Conservation (phyloP, 2,113 vertebrate species). For the Corapipo altera region DNA sequence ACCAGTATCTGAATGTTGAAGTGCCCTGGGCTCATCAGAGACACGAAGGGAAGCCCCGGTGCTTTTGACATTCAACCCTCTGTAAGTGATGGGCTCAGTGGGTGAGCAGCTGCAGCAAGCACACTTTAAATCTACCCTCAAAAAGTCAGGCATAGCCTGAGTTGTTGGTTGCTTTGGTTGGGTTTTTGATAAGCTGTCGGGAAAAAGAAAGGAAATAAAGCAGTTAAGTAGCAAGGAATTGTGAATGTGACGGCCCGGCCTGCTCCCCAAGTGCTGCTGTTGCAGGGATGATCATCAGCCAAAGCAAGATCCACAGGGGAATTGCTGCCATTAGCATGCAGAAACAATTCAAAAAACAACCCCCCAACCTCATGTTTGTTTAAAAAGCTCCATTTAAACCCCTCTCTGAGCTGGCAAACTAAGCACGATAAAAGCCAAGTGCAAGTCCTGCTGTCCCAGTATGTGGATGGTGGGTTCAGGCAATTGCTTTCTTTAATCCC, state of each 20-base stretch:
- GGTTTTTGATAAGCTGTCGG: not conserved
- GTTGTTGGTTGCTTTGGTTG: not conserved
- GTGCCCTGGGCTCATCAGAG: not conserved
- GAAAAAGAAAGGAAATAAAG: not conserved
- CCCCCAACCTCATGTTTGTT: not conserved
- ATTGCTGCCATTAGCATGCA: not conserved
- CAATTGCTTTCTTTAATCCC: not conserved
- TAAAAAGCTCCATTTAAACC: constrained; percentile 5
- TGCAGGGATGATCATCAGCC: not conserved
- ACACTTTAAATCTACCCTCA: not conserved
- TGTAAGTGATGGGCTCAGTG: rapidly evolving
- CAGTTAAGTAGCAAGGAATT: not conserved
- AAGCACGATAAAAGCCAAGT: not conserved
- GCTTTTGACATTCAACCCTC: not conserved
- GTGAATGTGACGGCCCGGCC: rapidly evolving
- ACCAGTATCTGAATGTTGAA: not conserved
- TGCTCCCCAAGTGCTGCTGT: not conserved
- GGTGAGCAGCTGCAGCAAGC: not conserved
- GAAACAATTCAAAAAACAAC: not conserved
- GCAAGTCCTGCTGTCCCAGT: not conserved
- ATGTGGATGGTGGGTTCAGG: not conserved
- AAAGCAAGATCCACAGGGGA: not conserved
- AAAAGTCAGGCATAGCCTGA: not conserved
- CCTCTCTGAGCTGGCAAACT: not conserved
- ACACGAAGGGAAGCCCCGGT: not conserved